These are phyloP conservation scores for Drosophila infuscata DNA, from an alignment of 2,888 invertebrate genomes.

Conservation along the genomic window DNA sequence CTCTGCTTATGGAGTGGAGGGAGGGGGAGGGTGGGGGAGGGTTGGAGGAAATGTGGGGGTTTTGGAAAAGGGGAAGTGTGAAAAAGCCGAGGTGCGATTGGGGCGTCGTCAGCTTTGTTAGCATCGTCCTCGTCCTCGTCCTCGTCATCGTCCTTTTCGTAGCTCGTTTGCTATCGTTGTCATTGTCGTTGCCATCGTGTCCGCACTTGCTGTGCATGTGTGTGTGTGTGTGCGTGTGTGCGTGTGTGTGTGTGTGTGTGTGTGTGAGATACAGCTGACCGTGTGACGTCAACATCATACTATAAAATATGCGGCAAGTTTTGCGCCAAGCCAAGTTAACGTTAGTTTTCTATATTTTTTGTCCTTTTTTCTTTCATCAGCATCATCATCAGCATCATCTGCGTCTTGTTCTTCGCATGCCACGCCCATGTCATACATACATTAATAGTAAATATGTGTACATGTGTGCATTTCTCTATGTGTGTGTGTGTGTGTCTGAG, in stretches of 20 bases:
- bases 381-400: slow-evolving; percentile 2
- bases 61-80: not conserved
- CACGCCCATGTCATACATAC: slow-evolving; percentile 65
- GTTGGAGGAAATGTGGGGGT: not conserved
- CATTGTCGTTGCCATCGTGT: slow-evolving; percentile 50
- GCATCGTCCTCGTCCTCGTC: slow-evolving; percentile 8
- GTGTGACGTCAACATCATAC: slow-evolving; percentile 67
- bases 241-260: slow-evolving; percentile 20
- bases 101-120: slow-evolving; percentile 37
- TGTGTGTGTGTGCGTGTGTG: slow-evolving; percentile 21
- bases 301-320: slow-evolving; percentile 76
- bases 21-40: not conserved
- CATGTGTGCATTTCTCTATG: not conserved
- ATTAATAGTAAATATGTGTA: slow-evolving; percentile 23
- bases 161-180: slow-evolving; percentile 15
- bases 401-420: slow-evolving; percentile 38
- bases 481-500: slow-evolving; percentile 4
- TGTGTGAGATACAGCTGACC: slow-evolving; percentile 37
- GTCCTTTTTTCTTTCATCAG: not conserved
- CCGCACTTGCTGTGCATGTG: slow-evolving; percentile 13
- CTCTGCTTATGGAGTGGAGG: not conserved
- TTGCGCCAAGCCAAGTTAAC: slow-evolving; percentile 48
- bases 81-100: slow-evolving; percentile 22
- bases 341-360: slow-evolving; percentile 33
- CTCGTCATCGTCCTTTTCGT: slow-evolving; percentile 7